Evolutionary conservation across 2,113 vertebrate species (phyloP).

Genomic region (Stegostoma tigrinum): DNA sequence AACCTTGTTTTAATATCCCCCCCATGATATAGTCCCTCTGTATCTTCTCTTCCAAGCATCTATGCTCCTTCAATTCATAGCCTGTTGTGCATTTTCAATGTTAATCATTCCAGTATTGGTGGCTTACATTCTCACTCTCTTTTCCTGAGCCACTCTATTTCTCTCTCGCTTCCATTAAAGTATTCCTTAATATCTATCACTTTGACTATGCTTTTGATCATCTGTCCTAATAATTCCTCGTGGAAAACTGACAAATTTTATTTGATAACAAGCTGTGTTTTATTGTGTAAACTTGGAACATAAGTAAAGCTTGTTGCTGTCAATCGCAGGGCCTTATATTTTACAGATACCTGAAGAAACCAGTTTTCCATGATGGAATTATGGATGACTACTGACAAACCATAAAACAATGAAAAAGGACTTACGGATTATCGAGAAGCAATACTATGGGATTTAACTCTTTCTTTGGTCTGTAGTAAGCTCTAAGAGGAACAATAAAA

Average conservation of each 20-base stretch:
- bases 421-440: conserved; percentile 93
- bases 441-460: conserved; percentile 91
- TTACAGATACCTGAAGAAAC: neutral
- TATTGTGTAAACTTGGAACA: neutral
- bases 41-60: neutral
- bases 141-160: neutral
- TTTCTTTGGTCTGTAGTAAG: conserved; percentile 89
- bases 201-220: neutral
- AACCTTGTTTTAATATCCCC: neutral
- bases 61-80: neutral
- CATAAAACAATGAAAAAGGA: conserved; percentile 37
- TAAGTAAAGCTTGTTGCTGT: neutral
- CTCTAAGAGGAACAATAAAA: conserved; percentile 93
- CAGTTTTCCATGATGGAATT: neutral
- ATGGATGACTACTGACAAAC: neutral
- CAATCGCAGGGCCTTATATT: neutral
- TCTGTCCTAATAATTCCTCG: neutral
- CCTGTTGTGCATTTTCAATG: neutral
- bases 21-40: neutral
- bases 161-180: neutral
- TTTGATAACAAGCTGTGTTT: neutral
- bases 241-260: neutral
- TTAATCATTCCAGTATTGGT: neutral
- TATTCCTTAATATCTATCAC: neutral
- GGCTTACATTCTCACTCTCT: neutral